Evolutionary conservation across 1,140 invertebrate genomes (phyloP).

Genomic region (Trichomalopsis sarcophagae): DNA sequence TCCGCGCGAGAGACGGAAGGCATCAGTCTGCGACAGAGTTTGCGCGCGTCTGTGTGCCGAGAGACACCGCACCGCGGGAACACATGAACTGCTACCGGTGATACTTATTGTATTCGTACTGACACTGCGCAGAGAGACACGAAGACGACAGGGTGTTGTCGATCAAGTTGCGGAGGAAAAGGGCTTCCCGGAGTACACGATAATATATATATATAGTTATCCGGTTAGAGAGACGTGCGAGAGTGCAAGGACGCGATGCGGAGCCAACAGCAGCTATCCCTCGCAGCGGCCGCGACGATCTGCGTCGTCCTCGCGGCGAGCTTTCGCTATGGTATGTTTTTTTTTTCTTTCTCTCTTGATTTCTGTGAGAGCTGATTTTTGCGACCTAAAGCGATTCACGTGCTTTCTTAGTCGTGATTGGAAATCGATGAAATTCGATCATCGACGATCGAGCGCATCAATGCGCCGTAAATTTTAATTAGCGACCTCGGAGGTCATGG

Average conservation of each 20-base stretch:
- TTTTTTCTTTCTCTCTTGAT: not conserved
- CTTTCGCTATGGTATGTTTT: constrained; percentile 5
- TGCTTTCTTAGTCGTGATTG: not conserved
- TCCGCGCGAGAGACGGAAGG: not conserved
- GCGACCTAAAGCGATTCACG: too few relatives aligned
- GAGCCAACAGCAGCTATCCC: not conserved
- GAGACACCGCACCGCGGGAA: not conserved
- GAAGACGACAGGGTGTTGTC: not conserved
- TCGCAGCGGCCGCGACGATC: not conserved
- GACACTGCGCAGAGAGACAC: too few relatives aligned
- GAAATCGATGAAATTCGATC: not conserved
- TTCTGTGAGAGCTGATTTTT: too few relatives aligned
- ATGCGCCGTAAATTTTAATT: too few relatives aligned
- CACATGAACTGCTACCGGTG: not conserved
- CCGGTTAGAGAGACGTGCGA: not conserved
- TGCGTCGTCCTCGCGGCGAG: not conserved
- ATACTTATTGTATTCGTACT: too few relatives aligned
- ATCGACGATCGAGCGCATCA: not conserved
- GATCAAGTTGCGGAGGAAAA: not conserved
- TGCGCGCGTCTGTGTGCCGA: too few relatives aligned
- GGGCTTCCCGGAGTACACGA: not conserved
- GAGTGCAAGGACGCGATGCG: not conserved
- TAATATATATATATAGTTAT: not conserved
- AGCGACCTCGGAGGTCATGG: not conserved
- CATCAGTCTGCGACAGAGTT: not conserved